Conservation (phyloP, 2,888 invertebrate species). For the Podabrus alpinus region DNA sequence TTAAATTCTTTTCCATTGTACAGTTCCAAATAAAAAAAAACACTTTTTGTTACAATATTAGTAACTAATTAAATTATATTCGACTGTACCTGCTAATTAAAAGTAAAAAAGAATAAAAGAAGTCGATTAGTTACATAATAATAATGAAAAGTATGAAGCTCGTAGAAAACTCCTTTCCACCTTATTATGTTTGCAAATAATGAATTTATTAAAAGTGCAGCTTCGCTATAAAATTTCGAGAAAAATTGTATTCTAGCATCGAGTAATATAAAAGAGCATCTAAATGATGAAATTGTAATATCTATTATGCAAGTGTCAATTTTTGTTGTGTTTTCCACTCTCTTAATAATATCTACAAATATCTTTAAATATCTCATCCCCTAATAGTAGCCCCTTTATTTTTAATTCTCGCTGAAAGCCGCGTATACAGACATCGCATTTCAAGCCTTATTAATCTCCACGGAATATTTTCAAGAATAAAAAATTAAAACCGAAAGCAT, state of each 20-base stretch:
- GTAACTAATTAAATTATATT: background rate
- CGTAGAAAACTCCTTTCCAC: background rate
- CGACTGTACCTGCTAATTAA: background rate
- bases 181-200: background rate
- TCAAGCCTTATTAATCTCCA: slow-evolving; percentile 55
- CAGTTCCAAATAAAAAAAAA: slow-evolving; percentile 23
- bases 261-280: background rate
- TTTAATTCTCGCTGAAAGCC: slow-evolving; percentile 49
- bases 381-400: slow-evolving; percentile 41
- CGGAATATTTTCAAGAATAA: slow-evolving; percentile 53
- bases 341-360: slow-evolving; percentile 17
- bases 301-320: background rate
- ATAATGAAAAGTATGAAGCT: background rate
- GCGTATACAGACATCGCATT: slow-evolving; percentile 48
- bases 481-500: slow-evolving; percentile 55
- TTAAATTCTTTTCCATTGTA: slow-evolving; percentile 33
- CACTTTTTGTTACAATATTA: background rate
- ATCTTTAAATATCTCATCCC: slow-evolving; percentile 34
- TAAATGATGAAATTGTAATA: background rate
- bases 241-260: background rate
- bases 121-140: background rate
- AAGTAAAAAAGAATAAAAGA: background rate
- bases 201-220: background rate
- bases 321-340: background rate
- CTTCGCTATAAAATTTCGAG: background rate